Evolutionary conservation across 2,797 vertebrate genomes (phyloP).

Genomic region (Vespertilio murinus): DNA sequence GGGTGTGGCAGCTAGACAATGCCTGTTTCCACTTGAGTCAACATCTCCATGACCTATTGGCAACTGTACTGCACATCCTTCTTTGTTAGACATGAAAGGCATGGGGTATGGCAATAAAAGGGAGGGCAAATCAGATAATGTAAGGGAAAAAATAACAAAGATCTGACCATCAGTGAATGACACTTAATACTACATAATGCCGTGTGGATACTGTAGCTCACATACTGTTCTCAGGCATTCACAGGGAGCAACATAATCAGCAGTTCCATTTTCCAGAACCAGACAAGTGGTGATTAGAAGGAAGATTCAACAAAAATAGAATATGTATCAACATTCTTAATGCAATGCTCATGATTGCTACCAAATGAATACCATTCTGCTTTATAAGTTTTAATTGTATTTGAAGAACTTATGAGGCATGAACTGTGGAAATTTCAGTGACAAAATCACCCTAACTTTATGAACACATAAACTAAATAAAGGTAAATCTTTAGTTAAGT

Average conservation of each 20-base stretch:
- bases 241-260: background rate
- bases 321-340: background rate
- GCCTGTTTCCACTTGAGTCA: background rate
- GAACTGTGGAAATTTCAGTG: background rate
- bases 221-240: background rate
- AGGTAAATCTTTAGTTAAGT: background rate
- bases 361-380: background rate
- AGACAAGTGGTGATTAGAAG: conserved; percentile 25
- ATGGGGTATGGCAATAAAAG: background rate
- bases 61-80: background rate
- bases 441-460: background rate
- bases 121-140: background rate
- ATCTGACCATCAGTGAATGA: background rate
- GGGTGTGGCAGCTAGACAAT: background rate
- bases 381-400: background rate
- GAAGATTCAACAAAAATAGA: conserved; percentile 46
- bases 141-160: background rate
- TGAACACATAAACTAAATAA: background rate
- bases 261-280: background rate
- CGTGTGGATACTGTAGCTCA: background rate
- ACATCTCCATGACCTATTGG: background rate
- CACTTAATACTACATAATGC: background rate
- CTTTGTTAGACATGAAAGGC: background rate
- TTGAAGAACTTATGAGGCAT: background rate
- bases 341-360: background rate